Conservation (phyloP, 92 coral and sea anemone genomes). For the Zoanthus sociatus region DNA sequence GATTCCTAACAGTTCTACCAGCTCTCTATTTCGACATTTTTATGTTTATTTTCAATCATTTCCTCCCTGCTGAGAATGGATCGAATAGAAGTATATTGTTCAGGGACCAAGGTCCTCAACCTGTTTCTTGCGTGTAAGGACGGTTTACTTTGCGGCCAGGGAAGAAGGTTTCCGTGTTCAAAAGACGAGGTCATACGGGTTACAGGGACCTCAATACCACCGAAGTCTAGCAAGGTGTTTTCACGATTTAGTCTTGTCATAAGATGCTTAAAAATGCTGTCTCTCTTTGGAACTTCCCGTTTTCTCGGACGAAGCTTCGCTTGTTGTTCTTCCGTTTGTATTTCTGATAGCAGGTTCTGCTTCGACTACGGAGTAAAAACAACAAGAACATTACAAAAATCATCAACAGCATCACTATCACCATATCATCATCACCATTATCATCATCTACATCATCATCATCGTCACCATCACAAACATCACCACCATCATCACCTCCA, state of each 20-base stretch:
- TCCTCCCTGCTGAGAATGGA: too few relatives aligned
- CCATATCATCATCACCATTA: too few relatives aligned
- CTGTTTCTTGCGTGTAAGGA: neutral
- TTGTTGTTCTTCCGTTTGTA: neutral
- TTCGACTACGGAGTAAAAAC: conserved; percentile 8
- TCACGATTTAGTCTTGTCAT: conserved; percentile 78
- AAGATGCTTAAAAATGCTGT: conserved; percentile 68
- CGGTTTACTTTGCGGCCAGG: conserved; percentile 27
- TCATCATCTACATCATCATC: too few relatives aligned
- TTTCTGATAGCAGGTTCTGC: neutral
- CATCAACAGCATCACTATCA: too few relatives aligned
- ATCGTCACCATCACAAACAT: too few relatives aligned
- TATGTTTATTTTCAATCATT: too few relatives aligned
- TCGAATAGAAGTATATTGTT: too few relatives aligned
- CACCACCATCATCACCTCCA: too few relatives aligned
- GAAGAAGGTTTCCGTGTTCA: conserved; percentile 19
- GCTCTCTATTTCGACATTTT: too few relatives aligned
- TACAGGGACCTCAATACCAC: conserved; percentile 70
- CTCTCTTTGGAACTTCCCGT: conserved; percentile 57
- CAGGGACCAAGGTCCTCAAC: too few relatives aligned
- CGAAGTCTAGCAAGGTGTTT: conserved; percentile 75
- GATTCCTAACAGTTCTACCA: too few relatives aligned
- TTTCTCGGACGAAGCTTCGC: conserved; percentile 3
- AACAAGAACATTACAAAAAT: neutral
- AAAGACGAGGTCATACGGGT: conserved; percentile 21